Evolutionary conservation across 2,113 vertebrate species (phyloP).

Genomic region (Sphaerodactylus townsendi): DNA sequence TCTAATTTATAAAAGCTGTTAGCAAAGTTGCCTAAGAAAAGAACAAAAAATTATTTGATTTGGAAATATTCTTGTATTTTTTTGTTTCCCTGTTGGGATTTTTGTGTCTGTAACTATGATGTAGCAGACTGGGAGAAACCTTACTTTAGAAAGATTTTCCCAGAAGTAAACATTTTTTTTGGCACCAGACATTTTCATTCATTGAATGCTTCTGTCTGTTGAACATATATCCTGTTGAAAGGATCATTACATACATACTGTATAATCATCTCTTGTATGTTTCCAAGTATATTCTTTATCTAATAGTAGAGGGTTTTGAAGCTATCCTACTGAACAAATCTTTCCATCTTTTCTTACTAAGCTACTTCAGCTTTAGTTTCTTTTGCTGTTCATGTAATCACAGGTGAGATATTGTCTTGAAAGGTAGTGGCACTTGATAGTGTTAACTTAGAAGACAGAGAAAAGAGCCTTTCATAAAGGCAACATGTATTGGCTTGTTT

Average conservation of each 20-base stretch:
- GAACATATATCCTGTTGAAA: constrained; percentile 47
- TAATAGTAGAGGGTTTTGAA: neutral
- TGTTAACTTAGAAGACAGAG: neutral
- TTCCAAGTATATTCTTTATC: constrained; percentile 25
- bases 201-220: constrained; percentile 41
- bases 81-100: constrained; percentile 28
- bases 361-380: neutral
- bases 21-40: constrained; percentile 47
- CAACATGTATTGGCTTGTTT: constrained; percentile 21
- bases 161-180: constrained; percentile 50
- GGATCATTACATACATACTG: constrained; percentile 33
- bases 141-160: constrained; percentile 40
- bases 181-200: constrained; percentile 55
- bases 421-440: neutral
- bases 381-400: neutral
- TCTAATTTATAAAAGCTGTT: constrained; percentile 38
- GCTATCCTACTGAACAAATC: neutral
- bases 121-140: constrained; percentile 38
- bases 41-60: constrained; percentile 23
- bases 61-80: constrained; percentile 33
- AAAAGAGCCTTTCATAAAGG: neutral
- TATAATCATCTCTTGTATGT: constrained; percentile 27
- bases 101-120: constrained; percentile 30
- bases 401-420: neutral
- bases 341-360: neutral